These are phyloP conservation scores for Melanotaenia parkinsoni DNA, from an alignment of 2,797 vertebrate species.

Conservation along the genomic window DNA sequence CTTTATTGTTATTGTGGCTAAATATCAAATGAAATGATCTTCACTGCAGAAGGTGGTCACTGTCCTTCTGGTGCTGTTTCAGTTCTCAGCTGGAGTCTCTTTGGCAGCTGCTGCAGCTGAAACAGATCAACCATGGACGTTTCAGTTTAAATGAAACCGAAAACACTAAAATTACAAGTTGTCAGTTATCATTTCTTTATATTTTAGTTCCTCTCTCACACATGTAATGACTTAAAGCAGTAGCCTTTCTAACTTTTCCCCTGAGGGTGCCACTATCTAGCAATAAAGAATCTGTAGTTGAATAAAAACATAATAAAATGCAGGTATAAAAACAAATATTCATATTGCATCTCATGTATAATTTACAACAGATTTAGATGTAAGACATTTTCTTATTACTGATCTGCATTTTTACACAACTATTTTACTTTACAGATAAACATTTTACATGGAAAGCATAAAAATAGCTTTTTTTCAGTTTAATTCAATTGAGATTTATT, in stretches of 20 bases:
- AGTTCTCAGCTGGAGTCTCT: slow-evolving; percentile 78
- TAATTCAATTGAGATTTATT: too few relatives aligned
- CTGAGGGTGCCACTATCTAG: too few relatives aligned
- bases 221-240: not conserved
- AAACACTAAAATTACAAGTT: too few relatives aligned
- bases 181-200: not conserved
- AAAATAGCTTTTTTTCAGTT: too few relatives aligned
- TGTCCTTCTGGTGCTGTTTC: slow-evolving; percentile 29
- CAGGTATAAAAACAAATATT: too few relatives aligned
- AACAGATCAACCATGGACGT: slow-evolving; percentile 21
- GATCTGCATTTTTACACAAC: not conserved
- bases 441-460: not conserved
- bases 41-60: slow-evolving; percentile 39
- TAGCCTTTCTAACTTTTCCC: not conserved
- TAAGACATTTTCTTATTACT: not conserved
- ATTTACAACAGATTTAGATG: too few relatives aligned
- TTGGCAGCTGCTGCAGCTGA: slow-evolving; percentile 60
- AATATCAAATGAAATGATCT: slow-evolving; percentile 44
- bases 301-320: not conserved
- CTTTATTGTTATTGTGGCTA: slow-evolving; percentile 38
- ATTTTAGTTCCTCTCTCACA: not conserved
- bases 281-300: not conserved
- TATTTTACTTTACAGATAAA: not conserved
- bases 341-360: too few relatives aligned
- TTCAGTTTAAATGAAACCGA: not conserved